Conservation (phyloP, 2,797 vertebrate species). For the Hephaestus fuliginosus region DNA sequence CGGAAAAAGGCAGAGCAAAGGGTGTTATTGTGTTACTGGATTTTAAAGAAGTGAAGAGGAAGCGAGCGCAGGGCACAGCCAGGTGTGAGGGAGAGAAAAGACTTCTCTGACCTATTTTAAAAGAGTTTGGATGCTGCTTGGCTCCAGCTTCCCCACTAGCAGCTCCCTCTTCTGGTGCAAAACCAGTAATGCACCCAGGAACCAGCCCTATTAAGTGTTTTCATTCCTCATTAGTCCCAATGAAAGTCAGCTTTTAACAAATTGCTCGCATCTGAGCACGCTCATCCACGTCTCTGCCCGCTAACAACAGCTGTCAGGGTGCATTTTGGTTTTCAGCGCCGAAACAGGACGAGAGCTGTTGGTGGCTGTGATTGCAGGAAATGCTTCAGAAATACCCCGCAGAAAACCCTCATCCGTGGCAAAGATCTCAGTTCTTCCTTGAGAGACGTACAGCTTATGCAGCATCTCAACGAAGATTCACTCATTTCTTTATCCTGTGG, state of each 20-base stretch:
- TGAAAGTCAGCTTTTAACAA: conserved; percentile 62
- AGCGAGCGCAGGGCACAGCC: conserved; percentile 34
- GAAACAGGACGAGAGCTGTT: conserved; percentile 41
- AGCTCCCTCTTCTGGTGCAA: conserved; percentile 81
- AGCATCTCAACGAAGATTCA: not conserved
- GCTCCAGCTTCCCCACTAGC: conserved; percentile 54
- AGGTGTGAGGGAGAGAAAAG: conserved; percentile 65
- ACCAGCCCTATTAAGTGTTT: conserved; percentile 36
- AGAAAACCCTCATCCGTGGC: conserved; percentile 13
- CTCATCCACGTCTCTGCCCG: conserved; percentile 60
- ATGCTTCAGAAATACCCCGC: conserved; percentile 16
- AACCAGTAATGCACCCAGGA: conserved; percentile 35
- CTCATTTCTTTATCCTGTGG: conserved; percentile 1
- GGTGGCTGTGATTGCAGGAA: conserved; percentile 44
- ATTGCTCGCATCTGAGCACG: conserved; percentile 49
- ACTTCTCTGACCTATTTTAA: conserved; percentile 81
- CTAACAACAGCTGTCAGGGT: conserved; percentile 64
- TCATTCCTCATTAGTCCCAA: conserved; percentile 73
- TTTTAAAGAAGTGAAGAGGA: conserved; percentile 44
- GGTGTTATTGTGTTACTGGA: conserved; percentile 47
- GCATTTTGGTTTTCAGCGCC: conserved; percentile 38
- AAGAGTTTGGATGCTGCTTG: conserved; percentile 55
- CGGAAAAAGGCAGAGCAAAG: conserved; percentile 23
- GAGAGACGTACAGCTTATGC: not conserved
- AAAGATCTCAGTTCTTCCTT: not conserved